A percentile compares a stretch with the other conserved stretches of the same genome.
Conservation (phyloP, 2,888 invertebrate genomes). For the Apantesis nais region DNA sequence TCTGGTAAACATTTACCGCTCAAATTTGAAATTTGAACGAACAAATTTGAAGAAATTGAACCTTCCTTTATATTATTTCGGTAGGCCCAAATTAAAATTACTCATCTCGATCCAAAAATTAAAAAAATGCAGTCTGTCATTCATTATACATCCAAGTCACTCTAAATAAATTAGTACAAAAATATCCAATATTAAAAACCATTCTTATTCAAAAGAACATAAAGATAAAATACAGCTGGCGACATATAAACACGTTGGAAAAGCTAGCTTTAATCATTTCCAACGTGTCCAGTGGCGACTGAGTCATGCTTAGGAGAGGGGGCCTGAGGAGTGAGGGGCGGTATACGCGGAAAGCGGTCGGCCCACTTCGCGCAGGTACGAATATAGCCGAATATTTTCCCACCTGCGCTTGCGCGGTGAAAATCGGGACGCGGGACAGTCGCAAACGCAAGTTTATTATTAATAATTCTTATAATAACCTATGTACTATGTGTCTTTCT, state of each 20-base stretch:
- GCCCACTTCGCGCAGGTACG: conserved; percentile 78
- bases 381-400: conserved; percentile 81
- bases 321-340: conserved; percentile 33
- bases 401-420: conserved; percentile 72
- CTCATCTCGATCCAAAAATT: not conserved
- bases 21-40: too few relatives aligned
- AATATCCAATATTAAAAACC: conserved; percentile 34
- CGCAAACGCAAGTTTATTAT: conserved; percentile 41
- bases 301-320: conserved; percentile 57
- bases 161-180: conserved; percentile 32
- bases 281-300: conserved; percentile 53
- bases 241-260: conserved; percentile 44
- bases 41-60: too few relatives aligned
- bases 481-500: not conserved
- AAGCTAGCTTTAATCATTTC: conserved; percentile 52
- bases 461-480: conserved; percentile 20
- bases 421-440: conserved; percentile 59
- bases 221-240: conserved; percentile 34
- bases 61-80: not conserved
- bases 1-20: too few relatives aligned
- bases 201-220: conserved; percentile 31
- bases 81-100: conserved; percentile 15
- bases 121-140: conserved; percentile 9
- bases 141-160: conserved; percentile 5
- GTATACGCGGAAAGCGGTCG: conserved; percentile 72